Percentiles rank a stretch among this genome's conserved stretches.
phyloP scores from a whole-genome alignment of 2,797 vertebrate species.

The Manis javanica region DNA sequence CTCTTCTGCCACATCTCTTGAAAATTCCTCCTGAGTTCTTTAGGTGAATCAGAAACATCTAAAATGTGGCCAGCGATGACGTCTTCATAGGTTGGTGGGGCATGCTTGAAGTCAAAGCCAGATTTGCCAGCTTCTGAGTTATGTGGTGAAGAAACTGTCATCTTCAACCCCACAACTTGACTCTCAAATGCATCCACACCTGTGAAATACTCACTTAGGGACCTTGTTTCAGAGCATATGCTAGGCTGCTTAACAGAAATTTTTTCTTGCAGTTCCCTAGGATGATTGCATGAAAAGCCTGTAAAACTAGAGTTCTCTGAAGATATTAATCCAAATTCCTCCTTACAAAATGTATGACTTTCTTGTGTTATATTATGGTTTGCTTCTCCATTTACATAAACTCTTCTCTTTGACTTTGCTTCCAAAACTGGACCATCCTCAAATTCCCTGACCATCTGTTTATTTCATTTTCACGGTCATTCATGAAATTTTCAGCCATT shows the following conservation, averaged over 20 bases:
- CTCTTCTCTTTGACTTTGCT: conserved; percentile 89
- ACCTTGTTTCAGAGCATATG: conserved; percentile 87
- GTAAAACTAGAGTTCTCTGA: conserved; percentile 84
- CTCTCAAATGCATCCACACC: conserved; percentile 88
- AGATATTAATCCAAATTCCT: conserved; percentile 83
- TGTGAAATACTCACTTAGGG: conserved; percentile 87
- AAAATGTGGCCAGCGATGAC: conserved; percentile 91
- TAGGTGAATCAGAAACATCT: conserved; percentile 88
- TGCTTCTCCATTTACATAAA: conserved; percentile 90
- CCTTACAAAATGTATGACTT: conserved; percentile 84
- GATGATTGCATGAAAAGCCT: conserved; percentile 83
- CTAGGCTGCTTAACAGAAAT: conserved; percentile 70
- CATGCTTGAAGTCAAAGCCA: conserved; percentile 84
- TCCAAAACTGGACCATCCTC: conserved; percentile 88
- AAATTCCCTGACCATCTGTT: conserved; percentile 79
- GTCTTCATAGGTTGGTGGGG: conserved; percentile 93
- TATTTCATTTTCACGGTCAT: conserved; percentile 87
- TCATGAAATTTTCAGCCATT: conserved; percentile 88
- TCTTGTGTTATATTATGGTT: conserved; percentile 85
- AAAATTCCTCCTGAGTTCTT: conserved; percentile 91
- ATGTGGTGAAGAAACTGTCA: conserved; percentile 82
- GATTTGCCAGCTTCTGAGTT: conserved; percentile 85
- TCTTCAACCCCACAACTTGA: conserved; percentile 86
- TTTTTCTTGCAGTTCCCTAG: conserved; percentile 83
- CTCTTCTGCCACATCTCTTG: conserved; percentile 93